These are phyloP conservation scores for Nomia melanderi DNA, from an alignment of 1,140 invertebrate genomes.

Conservation along the genomic window DNA sequence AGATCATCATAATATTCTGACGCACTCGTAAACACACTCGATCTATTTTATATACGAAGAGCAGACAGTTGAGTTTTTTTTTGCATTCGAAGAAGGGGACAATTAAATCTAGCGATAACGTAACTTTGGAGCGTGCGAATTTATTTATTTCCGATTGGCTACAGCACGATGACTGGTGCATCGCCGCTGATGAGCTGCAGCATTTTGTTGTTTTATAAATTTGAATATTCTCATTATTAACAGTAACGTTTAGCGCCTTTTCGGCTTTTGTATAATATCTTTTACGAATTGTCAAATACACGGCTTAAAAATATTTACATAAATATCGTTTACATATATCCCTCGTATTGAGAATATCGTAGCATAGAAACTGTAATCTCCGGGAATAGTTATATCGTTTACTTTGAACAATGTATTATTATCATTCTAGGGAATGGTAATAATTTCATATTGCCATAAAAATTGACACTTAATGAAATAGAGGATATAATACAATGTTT, in stretches of 20 bases:
- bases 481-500: constrained; percentile 67
- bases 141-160: constrained; percentile 61
- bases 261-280: constrained; percentile 54
- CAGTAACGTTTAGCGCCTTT: constrained; percentile 41
- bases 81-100: constrained; percentile 28
- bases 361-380: constrained; percentile 48
- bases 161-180: constrained; percentile 62
- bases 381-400: constrained; percentile 24
- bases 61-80: constrained; percentile 2
- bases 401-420: constrained; percentile 48
- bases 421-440: constrained; percentile 29
- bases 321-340: constrained; percentile 43
- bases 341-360: constrained; percentile 51
- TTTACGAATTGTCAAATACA: constrained; percentile 61
- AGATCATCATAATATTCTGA: constrained; percentile 20
- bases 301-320: constrained; percentile 64
- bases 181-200: constrained; percentile 50
- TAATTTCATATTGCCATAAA: constrained; percentile 28
- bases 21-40: constrained; percentile 4
- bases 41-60: constrained; percentile 21
- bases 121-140: constrained; percentile 51
- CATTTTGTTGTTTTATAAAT: constrained; percentile 54
- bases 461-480: constrained; percentile 60
- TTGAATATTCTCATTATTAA: constrained; percentile 32
- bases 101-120: constrained; percentile 42